These are phyloP conservation scores for Ctena decussata DNA, from an alignment of 2,888 invertebrate genomes.

Conservation along the genomic window DNA sequence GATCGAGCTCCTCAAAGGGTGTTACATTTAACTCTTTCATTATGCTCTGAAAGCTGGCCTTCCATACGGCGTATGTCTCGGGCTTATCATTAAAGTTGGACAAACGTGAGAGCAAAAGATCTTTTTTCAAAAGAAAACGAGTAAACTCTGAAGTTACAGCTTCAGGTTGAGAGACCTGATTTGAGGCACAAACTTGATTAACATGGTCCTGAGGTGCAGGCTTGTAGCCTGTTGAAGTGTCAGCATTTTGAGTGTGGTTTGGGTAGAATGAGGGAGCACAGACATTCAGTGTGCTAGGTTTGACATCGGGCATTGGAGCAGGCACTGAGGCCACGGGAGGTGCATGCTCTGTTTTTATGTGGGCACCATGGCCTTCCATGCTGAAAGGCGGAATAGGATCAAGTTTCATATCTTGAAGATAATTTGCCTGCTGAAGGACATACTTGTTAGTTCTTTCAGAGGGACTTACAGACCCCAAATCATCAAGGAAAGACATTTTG, in stretches of 20 bases:
- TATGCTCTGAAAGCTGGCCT: conserved; percentile 34
- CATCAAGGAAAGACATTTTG: too few relatives aligned
- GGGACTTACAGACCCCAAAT: too few relatives aligned
- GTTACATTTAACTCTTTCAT: conserved; percentile 25
- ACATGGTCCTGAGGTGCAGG: neutral
- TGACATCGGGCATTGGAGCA: too few relatives aligned
- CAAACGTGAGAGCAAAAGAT: conserved; percentile 35
- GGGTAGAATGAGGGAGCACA: neutral
- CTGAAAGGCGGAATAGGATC: too few relatives aligned
- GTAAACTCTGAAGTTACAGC: conserved; percentile 17
- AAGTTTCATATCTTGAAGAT: too few relatives aligned
- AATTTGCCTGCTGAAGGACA: too few relatives aligned
- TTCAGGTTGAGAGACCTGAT: neutral
- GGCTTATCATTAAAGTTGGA: conserved; percentile 31
- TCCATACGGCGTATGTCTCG: conserved; percentile 36
- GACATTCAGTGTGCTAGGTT: neutral
- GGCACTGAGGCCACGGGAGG: too few relatives aligned
- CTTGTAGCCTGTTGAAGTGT: too few relatives aligned
- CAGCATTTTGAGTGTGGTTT: neutral
- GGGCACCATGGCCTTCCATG: too few relatives aligned
- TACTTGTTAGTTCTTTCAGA: too few relatives aligned
- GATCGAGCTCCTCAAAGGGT: conserved; percentile 38
- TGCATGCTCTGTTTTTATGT: too few relatives aligned
- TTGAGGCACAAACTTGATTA: neutral
- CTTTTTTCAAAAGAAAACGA: conserved; percentile 38